A percentile compares a stretch with the other conserved stretches of the same genome.
Evolutionary conservation across 1,140 invertebrate genomes (phyloP).

Genomic region (Apis cerana): DNA sequence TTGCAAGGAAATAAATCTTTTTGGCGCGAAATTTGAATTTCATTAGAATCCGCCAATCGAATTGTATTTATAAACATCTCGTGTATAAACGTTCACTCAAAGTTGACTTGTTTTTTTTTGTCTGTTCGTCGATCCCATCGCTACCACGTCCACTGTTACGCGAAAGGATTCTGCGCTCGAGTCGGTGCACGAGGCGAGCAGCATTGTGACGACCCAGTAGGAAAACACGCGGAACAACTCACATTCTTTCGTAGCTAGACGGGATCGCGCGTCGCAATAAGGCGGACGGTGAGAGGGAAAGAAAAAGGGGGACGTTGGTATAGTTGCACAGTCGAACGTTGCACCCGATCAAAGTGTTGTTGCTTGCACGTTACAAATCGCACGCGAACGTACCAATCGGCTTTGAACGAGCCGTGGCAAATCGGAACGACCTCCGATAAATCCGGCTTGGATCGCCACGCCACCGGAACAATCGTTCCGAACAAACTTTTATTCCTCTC

Average conservation of each 20-base stretch:
- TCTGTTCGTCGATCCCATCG: too few relatives aligned
- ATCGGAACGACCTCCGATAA: constrained; percentile 57
- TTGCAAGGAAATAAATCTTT: too few relatives aligned
- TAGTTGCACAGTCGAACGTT: neutral
- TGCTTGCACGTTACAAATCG: constrained; percentile 34
- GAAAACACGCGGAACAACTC: constrained; percentile 59
- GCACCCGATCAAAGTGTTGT: neutral
- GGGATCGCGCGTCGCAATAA: constrained; percentile 7
- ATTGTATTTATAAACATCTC: too few relatives aligned
- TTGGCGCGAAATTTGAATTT: too few relatives aligned
- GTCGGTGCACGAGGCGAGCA: neutral
- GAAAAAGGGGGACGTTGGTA: neutral
- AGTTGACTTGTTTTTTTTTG: too few relatives aligned
- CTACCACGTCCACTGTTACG: neutral
- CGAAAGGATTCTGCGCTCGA: constrained; percentile 27
- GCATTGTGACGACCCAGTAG: constrained; percentile 62
- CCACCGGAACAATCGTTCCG: neutral
- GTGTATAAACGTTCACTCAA: too few relatives aligned
- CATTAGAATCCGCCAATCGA: too few relatives aligned
- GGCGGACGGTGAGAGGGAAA: neutral
- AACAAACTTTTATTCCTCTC: neutral
- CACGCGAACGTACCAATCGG: constrained; percentile 4
- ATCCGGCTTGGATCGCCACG: constrained; percentile 11
- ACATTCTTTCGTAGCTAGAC: constrained; percentile 40
- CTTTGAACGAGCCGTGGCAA: constrained; percentile 32